Base-by-base conservation (phyloP, 37 sponge, comb jelly and placozoan genomes). In the Chondrilla cf. caribensis region DNA sequence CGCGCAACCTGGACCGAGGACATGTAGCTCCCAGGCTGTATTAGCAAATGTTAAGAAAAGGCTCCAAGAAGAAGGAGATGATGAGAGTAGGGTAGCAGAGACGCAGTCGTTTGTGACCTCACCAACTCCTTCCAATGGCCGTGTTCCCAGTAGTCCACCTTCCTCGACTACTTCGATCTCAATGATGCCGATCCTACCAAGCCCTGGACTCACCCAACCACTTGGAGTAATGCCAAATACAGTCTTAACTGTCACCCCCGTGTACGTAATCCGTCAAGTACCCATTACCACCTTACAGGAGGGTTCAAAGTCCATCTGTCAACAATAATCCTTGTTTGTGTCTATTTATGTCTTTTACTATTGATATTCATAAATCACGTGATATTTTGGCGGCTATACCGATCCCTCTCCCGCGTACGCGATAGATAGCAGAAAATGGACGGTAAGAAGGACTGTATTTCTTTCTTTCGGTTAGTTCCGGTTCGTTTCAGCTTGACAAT, bases 1-100 rank as follows among this genome's bases (percentile, higher is more conserved):
- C 24, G 81, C 68, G 31, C 68, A 67, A 29, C 68, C 68, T 3
- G 68, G 68, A 33, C 68, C 68, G 15, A 67, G 68, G 33, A 67
- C 68, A 3, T 67, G 68, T 29, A 67, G 35, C 68, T 67, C 68
- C 2, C 68, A 67, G 29, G 68, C 68, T 67, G 68, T 67, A 3
- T 28, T 67, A 67, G 35, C 68, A 67, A 67, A 33, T 67, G 68
- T 67, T 17, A 67, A 33, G 68, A 67, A 26, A 26, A 8, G 68
- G 68, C 68, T 67, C 29, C 68, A 67, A 4, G 68, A 67, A 29
- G 68, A 67, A 29, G 68, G 7, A 67, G 68, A 8, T 8, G 0
- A 3, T 26, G 35, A 67, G 4, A 31, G 31, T 6, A 26, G 1
- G 1, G 32, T 33, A 33, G 26, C 32, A 2, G 31, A 67, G 4